Percentiles rank a stretch among this genome's conserved stretches.
Evolutionary conservation across 1,140 invertebrate species (phyloP).

Genomic region (Drosophila hydei): DNA sequence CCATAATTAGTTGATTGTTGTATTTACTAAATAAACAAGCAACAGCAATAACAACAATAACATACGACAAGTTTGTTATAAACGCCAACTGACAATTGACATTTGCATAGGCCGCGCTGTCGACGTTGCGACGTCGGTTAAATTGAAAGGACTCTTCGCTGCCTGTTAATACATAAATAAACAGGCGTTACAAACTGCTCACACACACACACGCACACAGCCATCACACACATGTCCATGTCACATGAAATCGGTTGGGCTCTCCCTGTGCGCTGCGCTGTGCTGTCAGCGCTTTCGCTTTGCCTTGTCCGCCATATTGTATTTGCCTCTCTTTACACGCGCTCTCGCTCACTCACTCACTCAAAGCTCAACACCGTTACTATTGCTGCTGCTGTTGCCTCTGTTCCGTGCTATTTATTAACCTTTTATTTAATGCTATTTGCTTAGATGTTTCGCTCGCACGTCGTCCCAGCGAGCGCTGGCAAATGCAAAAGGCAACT

Average conservation of each 20-base stretch:
- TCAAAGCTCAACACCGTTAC: conserved; percentile 38
- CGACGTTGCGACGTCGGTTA: conserved; percentile 50
- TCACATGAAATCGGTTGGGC: conserved; percentile 29
- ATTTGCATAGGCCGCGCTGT: conserved; percentile 61
- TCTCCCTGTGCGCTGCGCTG: conserved; percentile 13
- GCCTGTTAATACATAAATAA: conserved; percentile 69
- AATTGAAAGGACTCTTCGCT: conserved; percentile 71
- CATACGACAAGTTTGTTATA: conserved; percentile 56
- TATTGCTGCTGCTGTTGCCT: conserved; percentile 10
- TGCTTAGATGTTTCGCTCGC: conserved; percentile 64
- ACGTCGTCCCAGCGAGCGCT: conserved; percentile 7
- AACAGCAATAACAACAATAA: conserved; percentile 44
- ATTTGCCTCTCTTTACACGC: conserved; percentile 26
- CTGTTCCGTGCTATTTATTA: conserved; percentile 74
- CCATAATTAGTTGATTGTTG: conserved; percentile 82
- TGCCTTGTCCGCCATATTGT: conserved; percentile 71
- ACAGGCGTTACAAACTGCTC: conserved; percentile 74
- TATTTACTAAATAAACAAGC: conserved; percentile 70
- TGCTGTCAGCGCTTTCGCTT: conserved; percentile 41
- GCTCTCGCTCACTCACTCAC: conserved; percentile 16
- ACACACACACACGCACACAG: conserved; percentile 16
- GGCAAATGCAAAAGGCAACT: conserved; percentile 47
- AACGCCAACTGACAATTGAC: conserved; percentile 74
- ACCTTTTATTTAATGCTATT: conserved; percentile 80
- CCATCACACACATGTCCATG: conserved; percentile 67